Evolutionary conservation across 2,797 vertebrate species (phyloP), one percentile per base, ranked within the genome.

Genomic region (Tenualosa ilisha): DNA sequence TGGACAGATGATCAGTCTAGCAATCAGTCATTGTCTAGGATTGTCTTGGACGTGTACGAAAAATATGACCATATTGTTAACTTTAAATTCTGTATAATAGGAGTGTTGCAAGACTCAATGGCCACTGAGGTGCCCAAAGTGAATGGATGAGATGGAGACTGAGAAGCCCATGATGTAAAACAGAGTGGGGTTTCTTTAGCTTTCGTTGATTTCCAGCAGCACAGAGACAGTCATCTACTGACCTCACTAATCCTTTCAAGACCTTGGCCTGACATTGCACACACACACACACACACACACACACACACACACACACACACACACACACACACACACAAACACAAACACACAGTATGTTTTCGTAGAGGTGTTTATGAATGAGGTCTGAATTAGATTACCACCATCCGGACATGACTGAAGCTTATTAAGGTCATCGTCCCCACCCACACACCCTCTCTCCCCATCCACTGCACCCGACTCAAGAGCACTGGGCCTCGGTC

Each of bases 341-440:
- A 95, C 91, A 92, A 87, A 90, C 26, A 84, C 85, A 81, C 83
- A 86, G 31, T 37, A 68, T 5, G 85, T 88, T 84, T 85, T 86
- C 26, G 81, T 84, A 0, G 31, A 86, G 87, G 89, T 88, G 89
- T 91, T 92, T 89, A 87, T 85, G 87, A 90, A 90, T 83, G 82
- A 85, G 88, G 87, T 81, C 92, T 93, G 92, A 85, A 54, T 89
- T 59, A 22, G 82, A 92, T 95, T 94, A 93, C 89, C 79, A 0
- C 40, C 40, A 79, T 15, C 85, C 90, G 92, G 92, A 95, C 94
- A 93, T 92, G 91, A 89, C 89, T 88, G 72, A 88, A 90, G 89
- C 89, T 87, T 85, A 90, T 92, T 87, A 88, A 82, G 22, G 79
- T 46, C 20, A 51, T 0, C 54, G 20, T 3, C 50, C 86, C 87